Evolutionary conservation across 2,113 vertebrate species (phyloP), one percentile per base, ranked within the genome.

Genomic region (Dolichotis patagonum): DNA sequence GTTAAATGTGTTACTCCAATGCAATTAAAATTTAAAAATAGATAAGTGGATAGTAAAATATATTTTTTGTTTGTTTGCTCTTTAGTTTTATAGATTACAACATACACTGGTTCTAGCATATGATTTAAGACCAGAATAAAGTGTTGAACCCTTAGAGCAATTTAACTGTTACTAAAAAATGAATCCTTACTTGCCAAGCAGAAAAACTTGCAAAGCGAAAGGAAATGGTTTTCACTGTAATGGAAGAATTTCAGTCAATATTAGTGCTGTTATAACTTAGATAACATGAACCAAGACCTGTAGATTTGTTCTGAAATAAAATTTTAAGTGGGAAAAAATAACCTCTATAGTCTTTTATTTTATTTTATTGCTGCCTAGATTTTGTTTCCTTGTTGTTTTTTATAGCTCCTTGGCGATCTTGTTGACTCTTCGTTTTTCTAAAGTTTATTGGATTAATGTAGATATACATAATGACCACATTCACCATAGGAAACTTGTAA

Each of bases 101-200:
- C 12, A 49, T 85, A 41, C 12, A 87, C 5, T 71, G 24, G 19
- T 78, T 92, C n/a, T 87, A 82, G 38, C 85, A 92, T 13, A 88
- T 65, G 69, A 84, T 80, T 93, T 92, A 95, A 86, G 49, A 88
- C 89, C 65, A 92, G 43, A 89, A 65, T 69, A 80, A 73, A 94
- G 9, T 32, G 11, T 0, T 88, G 38, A 91, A 84, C 32, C 65
- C 65, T 93, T 43, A 91, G 81, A 91, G 35, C 24, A 90, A 73
- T 41, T 56, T n/a, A 89, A 4, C 26, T 95, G 62, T 95, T 95
- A 81, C 63, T 91, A 43, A 80, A 92, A 90, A 63, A 49, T 20
- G 13, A 92, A 78, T 75, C 78, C 94, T 92, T 93, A 95, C 81
- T 91, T 95, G 86, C 54, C 28, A 90, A 91, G 83, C 94, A 12